Evolutionary conservation across 2,113 vertebrate genomes (phyloP).

Genomic region (Pelecanoides urinatrix): DNA sequence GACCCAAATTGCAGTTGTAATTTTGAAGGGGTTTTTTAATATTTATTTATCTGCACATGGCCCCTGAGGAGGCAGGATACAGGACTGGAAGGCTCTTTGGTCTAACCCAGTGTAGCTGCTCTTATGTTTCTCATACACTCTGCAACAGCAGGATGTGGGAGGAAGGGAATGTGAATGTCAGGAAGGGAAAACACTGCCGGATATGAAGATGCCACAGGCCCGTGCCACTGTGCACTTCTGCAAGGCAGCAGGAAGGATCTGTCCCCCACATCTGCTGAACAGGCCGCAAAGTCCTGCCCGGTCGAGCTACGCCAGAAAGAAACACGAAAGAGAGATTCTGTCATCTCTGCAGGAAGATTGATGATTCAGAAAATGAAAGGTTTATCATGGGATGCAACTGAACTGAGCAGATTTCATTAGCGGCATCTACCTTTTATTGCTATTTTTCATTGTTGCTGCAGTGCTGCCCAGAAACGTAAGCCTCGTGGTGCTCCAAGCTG

Average conservation of each 20-base stretch:
- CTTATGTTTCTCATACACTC: background rate
- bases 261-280: background rate
- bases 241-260: background rate
- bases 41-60: background rate
- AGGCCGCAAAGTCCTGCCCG: background rate
- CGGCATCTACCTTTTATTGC: background rate
- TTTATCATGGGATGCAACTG: background rate
- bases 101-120: background rate
- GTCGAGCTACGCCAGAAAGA: background rate
- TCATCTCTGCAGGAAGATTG: background rate
- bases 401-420: background rate
- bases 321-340: background rate
- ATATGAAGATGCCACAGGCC: background rate
- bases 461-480: background rate
- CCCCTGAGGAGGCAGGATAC: background rate
- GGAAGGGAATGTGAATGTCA: background rate
- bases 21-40: background rate
- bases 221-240: background rate
- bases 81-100: background rate
- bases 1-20: background rate
- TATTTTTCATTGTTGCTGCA: background rate
- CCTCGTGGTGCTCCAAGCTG: background rate
- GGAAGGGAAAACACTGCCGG: background rate
- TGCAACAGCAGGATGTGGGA: background rate
- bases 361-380: background rate